Percentiles rank a stretch among this genome's conserved stretches.
Evolutionary conservation across 2,113 vertebrate species (phyloP).

Genomic region (Machaerirhynchus nigripectus): DNA sequence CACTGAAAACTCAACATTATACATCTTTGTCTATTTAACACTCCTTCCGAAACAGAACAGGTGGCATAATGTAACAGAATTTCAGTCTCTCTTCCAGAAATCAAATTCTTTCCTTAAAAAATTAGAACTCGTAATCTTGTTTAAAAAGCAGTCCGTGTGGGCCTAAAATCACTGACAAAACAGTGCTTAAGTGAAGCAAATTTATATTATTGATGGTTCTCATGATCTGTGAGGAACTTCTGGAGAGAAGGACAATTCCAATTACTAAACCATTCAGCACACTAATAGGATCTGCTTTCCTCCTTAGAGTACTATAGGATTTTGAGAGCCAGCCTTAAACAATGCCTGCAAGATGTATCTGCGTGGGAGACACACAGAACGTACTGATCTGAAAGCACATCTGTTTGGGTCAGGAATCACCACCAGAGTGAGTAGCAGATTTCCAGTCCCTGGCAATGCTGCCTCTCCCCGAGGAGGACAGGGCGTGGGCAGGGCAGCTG

Average conservation of each 20-base stretch:
- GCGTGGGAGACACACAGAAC: not conserved
- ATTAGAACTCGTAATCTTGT: not conserved
- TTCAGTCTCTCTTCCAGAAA: not conserved
- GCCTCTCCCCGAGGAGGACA: not conserved
- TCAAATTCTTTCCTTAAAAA: not conserved
- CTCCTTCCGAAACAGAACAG: rapidly evolving
- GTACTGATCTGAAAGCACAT: not conserved
- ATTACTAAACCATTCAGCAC: not conserved
- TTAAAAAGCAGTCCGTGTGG: not conserved
- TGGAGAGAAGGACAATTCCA: not conserved
- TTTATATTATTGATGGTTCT: not conserved
- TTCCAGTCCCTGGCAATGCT: not conserved
- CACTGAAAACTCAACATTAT: not conserved
- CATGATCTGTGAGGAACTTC: not conserved
- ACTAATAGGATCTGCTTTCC: not conserved
- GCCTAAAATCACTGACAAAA: not conserved
- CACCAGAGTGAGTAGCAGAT: not conserved
- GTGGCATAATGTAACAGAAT: not conserved
- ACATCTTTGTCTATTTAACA: not conserved
- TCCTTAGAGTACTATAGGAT: not conserved
- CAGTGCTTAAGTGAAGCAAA: not conserved
- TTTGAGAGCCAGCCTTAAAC: not conserved
- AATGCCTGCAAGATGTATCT: not conserved
- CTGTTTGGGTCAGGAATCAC: conserved; percentile 8
- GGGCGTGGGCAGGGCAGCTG: not conserved